Evolutionary conservation across 2,113 vertebrate species (phyloP).

Genomic region (Gnathonemus longibarbis): DNA sequence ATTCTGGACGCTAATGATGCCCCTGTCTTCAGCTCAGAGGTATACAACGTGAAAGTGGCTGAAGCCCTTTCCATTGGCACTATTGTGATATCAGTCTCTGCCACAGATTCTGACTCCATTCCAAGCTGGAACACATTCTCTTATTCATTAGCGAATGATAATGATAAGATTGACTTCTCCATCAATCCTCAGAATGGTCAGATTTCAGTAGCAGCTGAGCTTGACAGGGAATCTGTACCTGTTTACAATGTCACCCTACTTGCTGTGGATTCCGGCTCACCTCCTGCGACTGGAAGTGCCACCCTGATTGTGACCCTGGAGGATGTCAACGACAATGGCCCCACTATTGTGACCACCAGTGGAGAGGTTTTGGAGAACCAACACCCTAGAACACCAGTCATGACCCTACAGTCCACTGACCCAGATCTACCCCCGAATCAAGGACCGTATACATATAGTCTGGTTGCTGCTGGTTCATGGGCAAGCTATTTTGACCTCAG

Average conservation of each 20-base stretch:
- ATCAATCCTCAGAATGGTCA: slow-evolving; percentile 89
- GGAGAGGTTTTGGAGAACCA: slow-evolving; percentile 87
- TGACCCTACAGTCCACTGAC: slow-evolving; percentile 73
- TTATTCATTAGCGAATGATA: slow-evolving; percentile 76
- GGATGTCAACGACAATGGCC: slow-evolving; percentile 93
- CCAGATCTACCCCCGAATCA: slow-evolving; percentile 88
- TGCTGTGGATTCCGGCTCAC: slow-evolving; percentile 81
- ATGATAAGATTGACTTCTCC: slow-evolving; percentile 74
- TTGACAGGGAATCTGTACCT: slow-evolving; percentile 80
- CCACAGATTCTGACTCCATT: slow-evolving; percentile 89
- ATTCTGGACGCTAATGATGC: slow-evolving; percentile 92
- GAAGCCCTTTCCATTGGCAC: slow-evolving; percentile 82
- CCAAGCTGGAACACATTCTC: slow-evolving; percentile 95
- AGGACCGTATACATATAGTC: slow-evolving; percentile 82
- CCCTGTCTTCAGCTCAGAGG: slow-evolving; percentile 75
- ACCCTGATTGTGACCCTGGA: slow-evolving; percentile 81
- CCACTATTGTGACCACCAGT: slow-evolving; percentile 66
- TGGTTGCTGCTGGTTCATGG: slow-evolving; percentile 74
- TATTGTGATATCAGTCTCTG: slow-evolving; percentile 86
- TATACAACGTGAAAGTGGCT: slow-evolving; percentile 78
- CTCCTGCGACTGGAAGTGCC: slow-evolving; percentile 80
- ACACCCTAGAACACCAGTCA: slow-evolving; percentile 72
- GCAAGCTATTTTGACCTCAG: slow-evolving; percentile 85
- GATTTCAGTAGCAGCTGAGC: slow-evolving; percentile 78
- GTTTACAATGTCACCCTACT: slow-evolving; percentile 82